Percentiles rank a stretch among this genome's conserved stretches.
Evolutionary conservation across 64 coral and sea anemone genomes (phyloP).

Genomic region (Montipora efflorescens): DNA sequence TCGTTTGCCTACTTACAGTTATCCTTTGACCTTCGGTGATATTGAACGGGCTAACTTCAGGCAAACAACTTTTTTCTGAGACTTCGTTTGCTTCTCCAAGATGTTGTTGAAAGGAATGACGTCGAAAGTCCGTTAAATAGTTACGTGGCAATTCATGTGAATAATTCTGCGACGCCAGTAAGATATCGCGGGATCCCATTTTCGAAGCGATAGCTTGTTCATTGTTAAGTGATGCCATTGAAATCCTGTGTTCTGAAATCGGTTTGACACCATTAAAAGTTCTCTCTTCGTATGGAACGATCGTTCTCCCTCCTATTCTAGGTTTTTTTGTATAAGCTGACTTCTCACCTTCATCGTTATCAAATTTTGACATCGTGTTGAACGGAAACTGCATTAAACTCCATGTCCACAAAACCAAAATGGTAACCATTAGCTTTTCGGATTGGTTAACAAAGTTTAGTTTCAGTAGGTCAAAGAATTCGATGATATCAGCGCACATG

Average conservation of each 20-base stretch:
- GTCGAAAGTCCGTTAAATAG: slow-evolving; percentile 33
- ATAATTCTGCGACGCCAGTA: slow-evolving; percentile 35
- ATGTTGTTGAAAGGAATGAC: slow-evolving; percentile 17
- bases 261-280: not conserved
- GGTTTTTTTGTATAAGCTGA: not conserved
- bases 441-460: slow-evolving; percentile 51
- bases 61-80: not conserved
- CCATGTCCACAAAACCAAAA: slow-evolving; percentile 84
- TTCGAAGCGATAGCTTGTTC: slow-evolving; percentile 28
- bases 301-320: not conserved
- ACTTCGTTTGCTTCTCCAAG: not conserved
- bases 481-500: slow-evolving; percentile 94
- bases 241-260: not conserved
- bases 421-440: slow-evolving; percentile 65
- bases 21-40: not conserved
- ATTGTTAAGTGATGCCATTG: slow-evolving; percentile 31
- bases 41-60: not conserved
- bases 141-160: slow-evolving; percentile 36
- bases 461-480: slow-evolving; percentile 95
- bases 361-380: slow-evolving; percentile 87
- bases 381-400: slow-evolving; percentile 94
- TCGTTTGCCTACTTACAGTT: not conserved
- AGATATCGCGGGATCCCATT: slow-evolving; percentile 36
- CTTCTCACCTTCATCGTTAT: slow-evolving; percentile 51
- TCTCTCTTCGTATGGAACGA: not conserved